phyloP scores from a whole-genome alignment of 2,113 vertebrate genomes.

The Perca fluviatilis region DNA sequence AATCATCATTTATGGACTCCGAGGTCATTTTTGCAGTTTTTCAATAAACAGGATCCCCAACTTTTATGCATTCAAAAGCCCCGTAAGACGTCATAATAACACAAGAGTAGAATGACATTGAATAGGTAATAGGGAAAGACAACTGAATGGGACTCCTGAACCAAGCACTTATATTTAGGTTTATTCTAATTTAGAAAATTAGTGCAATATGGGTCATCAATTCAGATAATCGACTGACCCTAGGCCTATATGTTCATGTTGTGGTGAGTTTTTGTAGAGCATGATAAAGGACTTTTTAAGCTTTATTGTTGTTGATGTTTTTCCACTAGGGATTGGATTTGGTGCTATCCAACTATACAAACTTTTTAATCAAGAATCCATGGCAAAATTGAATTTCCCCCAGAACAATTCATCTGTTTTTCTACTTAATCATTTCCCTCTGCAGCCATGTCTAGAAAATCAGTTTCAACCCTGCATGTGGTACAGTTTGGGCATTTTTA shows the following conservation, averaged over 20 bases:
- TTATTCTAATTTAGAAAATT: neutral
- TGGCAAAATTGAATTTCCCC: neutral
- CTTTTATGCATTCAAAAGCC: neutral
- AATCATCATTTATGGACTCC: neutral
- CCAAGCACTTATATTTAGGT: neutral
- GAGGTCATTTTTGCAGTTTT: constrained; percentile 10
- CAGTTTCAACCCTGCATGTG: neutral
- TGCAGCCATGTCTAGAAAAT: neutral
- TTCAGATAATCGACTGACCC: neutral
- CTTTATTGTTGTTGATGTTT: neutral
- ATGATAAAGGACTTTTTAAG: neutral
- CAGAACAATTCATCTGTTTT: neutral
- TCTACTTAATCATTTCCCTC: neutral
- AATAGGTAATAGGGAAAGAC: neutral
- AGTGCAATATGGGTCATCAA: neutral
- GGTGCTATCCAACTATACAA: neutral
- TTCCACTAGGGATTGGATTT: neutral
- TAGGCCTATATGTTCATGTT: neutral
- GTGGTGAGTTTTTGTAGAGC: neutral
- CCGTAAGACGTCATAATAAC: neutral
- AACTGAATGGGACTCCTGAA: neutral
- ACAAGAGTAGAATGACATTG: neutral
- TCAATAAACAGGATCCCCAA: neutral
- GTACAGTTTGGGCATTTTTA: neutral
- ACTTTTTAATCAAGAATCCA: neutral